These are phyloP conservation scores for Drosophila seguyi DNA, from an alignment of 1,140 invertebrate genomes.

Conservation along the genomic window DNA sequence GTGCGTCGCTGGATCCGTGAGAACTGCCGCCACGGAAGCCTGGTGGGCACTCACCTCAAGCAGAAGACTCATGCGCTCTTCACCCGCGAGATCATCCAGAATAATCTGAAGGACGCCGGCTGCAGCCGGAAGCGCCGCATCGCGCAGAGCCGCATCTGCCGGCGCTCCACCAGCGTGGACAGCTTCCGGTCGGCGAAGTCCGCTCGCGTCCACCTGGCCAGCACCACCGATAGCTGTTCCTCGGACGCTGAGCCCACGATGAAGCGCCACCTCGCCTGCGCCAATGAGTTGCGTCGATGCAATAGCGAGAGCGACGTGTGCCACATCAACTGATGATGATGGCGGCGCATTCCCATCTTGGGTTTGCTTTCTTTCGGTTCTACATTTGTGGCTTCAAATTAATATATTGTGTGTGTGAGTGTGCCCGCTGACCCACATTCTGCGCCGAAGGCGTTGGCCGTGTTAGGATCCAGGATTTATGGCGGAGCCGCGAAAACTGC, in stretches of 20 bases:
- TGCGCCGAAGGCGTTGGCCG: constrained; percentile 26
- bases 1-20: constrained; percentile 58
- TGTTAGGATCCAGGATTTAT: constrained; percentile 68
- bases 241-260: constrained; percentile 7
- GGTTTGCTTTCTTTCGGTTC: neutral
- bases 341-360: neutral
- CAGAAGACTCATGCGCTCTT: constrained; percentile 14
- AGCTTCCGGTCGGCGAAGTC: constrained; percentile 16
- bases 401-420: neutral
- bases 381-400: constrained; percentile 8
- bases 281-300: neutral
- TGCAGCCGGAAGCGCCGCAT: neutral
- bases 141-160: neutral
- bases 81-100: constrained; percentile 48
- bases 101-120: constrained; percentile 29
- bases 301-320: constrained; percentile 33
- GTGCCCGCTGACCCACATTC: constrained; percentile 55
- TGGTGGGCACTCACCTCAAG: constrained; percentile 14
- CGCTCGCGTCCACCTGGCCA: constrained; percentile 13
- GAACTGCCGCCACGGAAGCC: constrained; percentile 52
- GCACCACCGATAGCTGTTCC: constrained; percentile 17
- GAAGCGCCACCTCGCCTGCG: neutral
- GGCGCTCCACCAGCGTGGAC: constrained; percentile 1
- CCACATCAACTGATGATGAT: constrained; percentile 35
- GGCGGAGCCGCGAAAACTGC: constrained; percentile 58